Evolutionary conservation across 30 jellyfish, hydroid and myxozoan species (phyloP), one percentile per base, ranked within the genome.

Genomic region (Aurelia aurita): DNA sequence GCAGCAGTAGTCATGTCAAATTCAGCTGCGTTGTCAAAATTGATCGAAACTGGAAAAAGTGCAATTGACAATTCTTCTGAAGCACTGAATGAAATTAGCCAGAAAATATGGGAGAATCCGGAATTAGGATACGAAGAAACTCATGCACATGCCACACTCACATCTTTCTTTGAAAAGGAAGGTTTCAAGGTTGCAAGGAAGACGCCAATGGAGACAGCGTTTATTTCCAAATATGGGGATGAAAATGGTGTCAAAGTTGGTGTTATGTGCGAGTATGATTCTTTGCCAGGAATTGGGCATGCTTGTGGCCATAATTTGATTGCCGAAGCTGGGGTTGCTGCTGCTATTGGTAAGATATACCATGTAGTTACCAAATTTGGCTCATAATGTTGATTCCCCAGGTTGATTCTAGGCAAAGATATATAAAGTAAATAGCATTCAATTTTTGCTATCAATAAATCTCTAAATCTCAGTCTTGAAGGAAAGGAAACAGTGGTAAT

Each of bases 281-380:
- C 97, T 0, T 70, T 89, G n/a, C 97, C 97, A 0, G 97, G 93
- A 53, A 76, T 89, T 72, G 97, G 97, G 7, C 97, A 89, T 74
- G 97, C 91, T 58, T 89, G 97, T 67, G 97, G 97, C 28, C 97
- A 89, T 44, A 89, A 89, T 66, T 76, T 89, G 80, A 89, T 89
- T 53, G 97, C 97, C 28, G 97, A 89, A 35, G 90, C 94, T 21
- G 97, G 97, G 3, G 69, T 84, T 20, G 93, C 87, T 5, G 90
- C 97, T 20, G 94, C 88, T 18, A 29, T 87, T 15, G 96, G 96
- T 87, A 55, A 46, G 86, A 1, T 39, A 39, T 39, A 39, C n/a
- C n/a, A n/a, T n/a, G n/a, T n/a, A n/a, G n/a, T n/a, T n/a, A n/a
- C n/a, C n/a, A n/a, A n/a, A n/a, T n/a, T n/a, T n/a, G n/a, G n/a